phyloP scores from a whole-genome alignment of 2,797 vertebrate species.

The Diglossa cyanea region DNA sequence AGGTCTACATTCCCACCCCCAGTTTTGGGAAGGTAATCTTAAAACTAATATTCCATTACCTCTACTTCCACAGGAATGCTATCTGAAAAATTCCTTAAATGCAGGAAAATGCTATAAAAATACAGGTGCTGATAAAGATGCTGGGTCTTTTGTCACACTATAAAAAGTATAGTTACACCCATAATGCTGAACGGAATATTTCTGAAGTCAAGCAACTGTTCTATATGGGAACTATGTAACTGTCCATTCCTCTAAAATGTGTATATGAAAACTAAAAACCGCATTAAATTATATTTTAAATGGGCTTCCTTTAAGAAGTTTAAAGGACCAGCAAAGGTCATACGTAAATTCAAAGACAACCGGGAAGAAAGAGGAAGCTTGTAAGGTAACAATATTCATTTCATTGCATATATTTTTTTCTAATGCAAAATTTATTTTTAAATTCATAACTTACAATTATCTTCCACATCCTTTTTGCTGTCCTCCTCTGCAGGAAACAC shows the following conservation, averaged over 20 bases:
- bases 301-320: not conserved
- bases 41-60: not conserved
- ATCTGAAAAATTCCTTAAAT: not conserved
- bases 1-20: not conserved
- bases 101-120: not conserved
- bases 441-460: conserved; percentile 87
- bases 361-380: not conserved
- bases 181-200: not conserved
- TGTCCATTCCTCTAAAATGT: not conserved
- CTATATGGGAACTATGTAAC: not conserved
- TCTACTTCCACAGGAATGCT: not conserved
- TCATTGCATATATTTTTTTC: not conserved
- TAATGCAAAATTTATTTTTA: not conserved
- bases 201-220: not conserved
- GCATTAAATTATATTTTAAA: not conserved
- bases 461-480: conserved; percentile 93
- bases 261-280: not conserved
- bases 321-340: not conserved
- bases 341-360: not conserved
- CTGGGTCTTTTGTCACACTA: not conserved
- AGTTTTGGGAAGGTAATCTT: not conserved
- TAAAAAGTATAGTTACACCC: not conserved
- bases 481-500: conserved; percentile 97
- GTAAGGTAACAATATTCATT: not conserved
- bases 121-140: not conserved